Evolutionary conservation across 2,888 invertebrate species (phyloP), one percentile per base, ranked within the genome.

Genomic region (Drosophila acutilabella): DNA sequence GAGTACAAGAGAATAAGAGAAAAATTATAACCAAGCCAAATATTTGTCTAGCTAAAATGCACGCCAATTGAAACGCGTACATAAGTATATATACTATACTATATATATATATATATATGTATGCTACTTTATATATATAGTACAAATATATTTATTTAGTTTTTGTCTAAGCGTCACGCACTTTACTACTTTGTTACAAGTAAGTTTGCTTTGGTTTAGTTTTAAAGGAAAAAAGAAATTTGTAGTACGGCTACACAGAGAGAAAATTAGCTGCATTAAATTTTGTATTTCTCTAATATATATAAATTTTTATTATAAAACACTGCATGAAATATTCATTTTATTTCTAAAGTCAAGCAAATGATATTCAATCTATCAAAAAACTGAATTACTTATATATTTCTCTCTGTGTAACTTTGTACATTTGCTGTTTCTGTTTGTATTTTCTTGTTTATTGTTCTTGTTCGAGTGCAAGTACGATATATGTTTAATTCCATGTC

Each of bases 41-140:
- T 87, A 81, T 84, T 83, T 84, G 59, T 69, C 70, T 81, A 87
- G 74, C 76, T 76, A 82, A 87, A 83, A 81, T 86, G 87, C 78
- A 86, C 76, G 84, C 57, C 80, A 71, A 69, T 65, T 57, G 44
- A 30, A 70, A 64, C 44, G 44, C 33, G 42, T 51, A 71, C 33
- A 56, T 3, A 40, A 41, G 18, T 20, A 30, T 42, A 33, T 38
- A 38, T 57, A 68, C 23, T 30, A 7, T 30, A 8, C 8, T 8
- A 40, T 42, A 45, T 33, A 44, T 36, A 41, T 38, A 41, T 30
- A 60, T 18, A 36, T 54, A 41, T 30, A 60, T 18, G 26, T 54
- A 16, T 30, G 20, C 50, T 38, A 18, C 6, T 5, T 41, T 56
- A 68, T 45, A 42, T 45, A 14, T 33, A 7, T 26, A 23, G 40